phyloP scores from a whole-genome alignment of 2,113 vertebrate species.

The Barnardius zonarius region DNA sequence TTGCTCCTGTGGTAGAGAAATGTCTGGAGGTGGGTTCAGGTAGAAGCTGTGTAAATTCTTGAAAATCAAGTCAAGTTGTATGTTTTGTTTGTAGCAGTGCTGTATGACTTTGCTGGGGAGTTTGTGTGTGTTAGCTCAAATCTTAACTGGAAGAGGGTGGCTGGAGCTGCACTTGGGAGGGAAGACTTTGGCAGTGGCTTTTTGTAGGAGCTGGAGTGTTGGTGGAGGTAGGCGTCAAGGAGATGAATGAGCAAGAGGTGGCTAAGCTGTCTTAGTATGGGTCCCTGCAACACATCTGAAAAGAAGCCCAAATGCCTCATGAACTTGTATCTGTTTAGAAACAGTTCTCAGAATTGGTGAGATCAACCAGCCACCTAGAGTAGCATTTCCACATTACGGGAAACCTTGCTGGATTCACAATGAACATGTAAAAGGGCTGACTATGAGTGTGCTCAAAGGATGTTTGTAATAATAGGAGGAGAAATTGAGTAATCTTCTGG shows the following conservation, averaged over 20 bases:
- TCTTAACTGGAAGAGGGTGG: not conserved
- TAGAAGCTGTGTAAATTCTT: not conserved
- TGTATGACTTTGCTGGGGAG: not conserved
- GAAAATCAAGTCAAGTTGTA: not conserved
- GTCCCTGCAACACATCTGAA: not conserved
- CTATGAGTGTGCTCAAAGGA: not conserved
- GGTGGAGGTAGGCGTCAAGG: not conserved
- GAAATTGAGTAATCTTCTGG: conserved; percentile 22
- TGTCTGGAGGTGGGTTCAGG: not conserved
- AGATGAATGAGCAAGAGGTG: not conserved
- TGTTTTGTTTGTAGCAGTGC: not conserved
- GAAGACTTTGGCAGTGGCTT: not conserved
- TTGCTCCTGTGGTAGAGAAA: not conserved
- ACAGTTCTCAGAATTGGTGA: not conserved
- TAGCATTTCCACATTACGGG: not conserved
- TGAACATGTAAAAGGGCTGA: not conserved
- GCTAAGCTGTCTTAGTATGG: not conserved
- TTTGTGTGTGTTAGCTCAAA: not conserved
- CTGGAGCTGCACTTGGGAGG: not conserved
- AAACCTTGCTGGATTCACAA: not conserved
- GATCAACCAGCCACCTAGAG: not conserved
- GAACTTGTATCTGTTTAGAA: not conserved
- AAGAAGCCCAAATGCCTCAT: not conserved
- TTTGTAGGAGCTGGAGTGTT: not conserved
- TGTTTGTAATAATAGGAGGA: not conserved